Conservation (phyloP, 2,113 vertebrate species). For the Pluvianellus socialis region DNA sequence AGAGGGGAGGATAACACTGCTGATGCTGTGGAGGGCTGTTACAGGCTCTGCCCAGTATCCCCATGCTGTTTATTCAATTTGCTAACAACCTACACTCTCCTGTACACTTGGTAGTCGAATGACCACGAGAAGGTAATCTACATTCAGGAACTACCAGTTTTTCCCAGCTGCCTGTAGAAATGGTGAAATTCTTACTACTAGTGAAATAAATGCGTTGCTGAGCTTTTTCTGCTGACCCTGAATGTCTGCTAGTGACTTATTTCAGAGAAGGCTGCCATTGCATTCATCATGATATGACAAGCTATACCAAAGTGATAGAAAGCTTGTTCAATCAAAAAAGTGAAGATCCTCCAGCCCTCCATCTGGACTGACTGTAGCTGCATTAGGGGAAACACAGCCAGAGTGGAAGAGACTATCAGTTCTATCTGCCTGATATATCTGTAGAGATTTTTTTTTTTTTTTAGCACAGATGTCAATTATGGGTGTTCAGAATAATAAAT, state of each 20-base stretch:
- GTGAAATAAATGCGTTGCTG: background rate
- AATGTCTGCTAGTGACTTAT: background rate
- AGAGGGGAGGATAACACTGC: background rate
- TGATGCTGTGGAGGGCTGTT: background rate
- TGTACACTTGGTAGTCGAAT: background rate
- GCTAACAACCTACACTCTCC: background rate
- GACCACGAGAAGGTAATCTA: background rate
- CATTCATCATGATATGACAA: background rate
- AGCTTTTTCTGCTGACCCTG: background rate
- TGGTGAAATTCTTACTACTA: background rate
- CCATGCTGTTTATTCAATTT: background rate
- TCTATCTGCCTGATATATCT: background rate
- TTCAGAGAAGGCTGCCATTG: background rate
- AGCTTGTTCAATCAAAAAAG: background rate
- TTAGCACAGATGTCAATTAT: background rate
- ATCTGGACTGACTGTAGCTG: background rate
- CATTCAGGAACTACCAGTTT: background rate
- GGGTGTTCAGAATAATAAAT: background rate
- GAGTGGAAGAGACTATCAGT: background rate
- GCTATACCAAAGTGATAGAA: background rate
- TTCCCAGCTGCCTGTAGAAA: background rate
- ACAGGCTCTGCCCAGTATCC: rapidly evolving
- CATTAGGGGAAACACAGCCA: background rate
- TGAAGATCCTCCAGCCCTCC: background rate
- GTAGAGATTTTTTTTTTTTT: background rate